Evolutionary conservation across 1,140 invertebrate species (phyloP).

Genomic region (Chrysoperla carnea): DNA sequence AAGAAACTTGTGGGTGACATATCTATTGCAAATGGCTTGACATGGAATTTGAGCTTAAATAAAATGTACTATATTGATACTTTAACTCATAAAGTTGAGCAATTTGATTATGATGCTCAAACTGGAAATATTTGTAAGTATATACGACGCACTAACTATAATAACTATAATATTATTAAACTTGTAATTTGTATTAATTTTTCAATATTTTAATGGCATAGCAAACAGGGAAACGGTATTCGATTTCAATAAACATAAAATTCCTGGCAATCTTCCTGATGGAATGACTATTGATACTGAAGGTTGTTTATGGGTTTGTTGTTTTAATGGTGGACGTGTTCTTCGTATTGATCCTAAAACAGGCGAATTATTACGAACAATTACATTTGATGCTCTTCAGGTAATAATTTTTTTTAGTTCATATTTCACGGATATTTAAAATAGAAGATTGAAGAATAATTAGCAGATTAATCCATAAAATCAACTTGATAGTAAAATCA

Average conservation of each 20-base stretch:
- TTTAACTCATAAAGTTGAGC: constrained; percentile 36
- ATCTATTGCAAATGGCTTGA: constrained; percentile 62
- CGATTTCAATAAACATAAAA: constrained; percentile 8
- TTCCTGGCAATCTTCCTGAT: constrained; percentile 29
- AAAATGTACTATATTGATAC: constrained; percentile 63
- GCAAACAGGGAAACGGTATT: constrained; percentile 12
- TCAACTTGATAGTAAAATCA: no score
- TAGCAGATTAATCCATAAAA: no score
- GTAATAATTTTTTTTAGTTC: constrained; percentile 11
- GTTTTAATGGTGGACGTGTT: constrained; percentile 24
- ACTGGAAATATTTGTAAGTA: constrained; percentile 47
- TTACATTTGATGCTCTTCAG: constrained; percentile 15
- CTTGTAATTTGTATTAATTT: no score
- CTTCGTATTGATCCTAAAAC: constrained; percentile 17
- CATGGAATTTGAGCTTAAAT: constrained; percentile 48
- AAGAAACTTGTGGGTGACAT: constrained; percentile 24
- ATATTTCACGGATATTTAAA: no score
- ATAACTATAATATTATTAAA: no score
- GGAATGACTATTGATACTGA: constrained; percentile 48
- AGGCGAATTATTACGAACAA: constrained; percentile 14
- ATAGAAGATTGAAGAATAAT: no score
- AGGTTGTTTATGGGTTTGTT: constrained; percentile 43
- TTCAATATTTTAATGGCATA: constrained; percentile 8
- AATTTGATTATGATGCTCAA: constrained; percentile 55
- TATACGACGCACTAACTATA: no score